Evolutionary conservation across 2,888 invertebrate species (phyloP), one percentile per base, ranked within the genome.

Genomic region (Sminthurides aquaticus): DNA sequence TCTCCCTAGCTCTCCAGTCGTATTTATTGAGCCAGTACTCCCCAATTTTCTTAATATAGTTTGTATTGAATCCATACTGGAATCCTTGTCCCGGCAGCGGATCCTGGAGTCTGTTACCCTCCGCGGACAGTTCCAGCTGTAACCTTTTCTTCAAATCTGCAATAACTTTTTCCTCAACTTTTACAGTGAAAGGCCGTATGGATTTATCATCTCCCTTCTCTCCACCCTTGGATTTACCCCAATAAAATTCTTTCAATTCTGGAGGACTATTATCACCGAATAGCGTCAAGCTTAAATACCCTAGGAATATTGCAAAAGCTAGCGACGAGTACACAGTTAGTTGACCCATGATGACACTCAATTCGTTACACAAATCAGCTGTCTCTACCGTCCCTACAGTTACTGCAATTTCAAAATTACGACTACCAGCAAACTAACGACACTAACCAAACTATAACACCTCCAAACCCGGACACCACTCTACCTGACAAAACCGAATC

Each of bases 1-100:
- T 77, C 76, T 90, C 87, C 8, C 88, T 81, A 60, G 86, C 83
- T 27, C 78, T 77, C 87, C 88, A 90, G 74, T 90, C 83, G 77
- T 89, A 93, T 48, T 83, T 82, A 43, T 85, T 84, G 11, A 82
- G 83, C 96, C 96, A 96, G 77, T 89, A 88, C 56, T 87, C 82
- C 25, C 49, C 49, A 0, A 90, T 77, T 70, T 83, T 82, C 15
- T 82, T 80, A 3, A 92, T 78, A 68, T 86, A 85, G 49, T 85
- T 81, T 0, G 86, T 80, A 76, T 90, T 88, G 77, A 93, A 87
- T 1, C 95, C 95, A 76, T 92, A 92, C 66, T 86, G 83, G 78
- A 91, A 93, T 5, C 84, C 84, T 0, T 81, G 79, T 58, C 83
- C 84, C 68, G 78, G 76, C 65, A 79, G 62, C 0, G 79, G 76